Conservation (phyloP, 2,113 vertebrate species). For the Dipodomys stephensi region DNA sequence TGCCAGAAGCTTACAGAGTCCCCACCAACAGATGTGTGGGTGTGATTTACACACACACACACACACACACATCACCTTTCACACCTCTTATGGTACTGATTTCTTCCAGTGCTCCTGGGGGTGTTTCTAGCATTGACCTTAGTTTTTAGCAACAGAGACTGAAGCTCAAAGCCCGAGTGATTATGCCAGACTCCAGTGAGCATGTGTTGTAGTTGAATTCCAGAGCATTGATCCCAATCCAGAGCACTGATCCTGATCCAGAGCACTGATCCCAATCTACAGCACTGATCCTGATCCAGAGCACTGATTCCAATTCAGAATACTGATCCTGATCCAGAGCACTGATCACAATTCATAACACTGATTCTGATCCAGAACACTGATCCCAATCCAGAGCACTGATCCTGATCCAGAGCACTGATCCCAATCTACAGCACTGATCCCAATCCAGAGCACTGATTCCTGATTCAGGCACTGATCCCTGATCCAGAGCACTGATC, state of each 20-base stretch:
- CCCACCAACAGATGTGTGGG: rapidly evolving
- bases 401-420: neutral
- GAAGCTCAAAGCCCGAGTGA: rapidly evolving
- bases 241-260: too few species aligned
- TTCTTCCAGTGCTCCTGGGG: neutral
- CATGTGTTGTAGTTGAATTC: neutral
- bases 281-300: neutral
- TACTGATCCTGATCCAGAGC: neutral
- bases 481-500: too few species aligned
- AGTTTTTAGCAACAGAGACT: neutral
- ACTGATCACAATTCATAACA: too few species aligned
- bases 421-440: too few species aligned
- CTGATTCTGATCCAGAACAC: neutral
- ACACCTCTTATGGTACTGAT: rapidly evolving
- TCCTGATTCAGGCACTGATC: neutral
- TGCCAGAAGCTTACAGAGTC: neutral
- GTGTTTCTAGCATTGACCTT: neutral
- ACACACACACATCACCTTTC: too few species aligned
- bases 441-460: neutral
- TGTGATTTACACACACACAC: rapidly evolving
- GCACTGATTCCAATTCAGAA: neutral
- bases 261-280: neutral
- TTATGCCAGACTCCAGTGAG: neutral
- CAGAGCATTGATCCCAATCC: too few species aligned
- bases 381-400: neutral